Conservation (phyloP, 2,797 vertebrate genomes). For the Sarcophilus harrisii region DNA sequence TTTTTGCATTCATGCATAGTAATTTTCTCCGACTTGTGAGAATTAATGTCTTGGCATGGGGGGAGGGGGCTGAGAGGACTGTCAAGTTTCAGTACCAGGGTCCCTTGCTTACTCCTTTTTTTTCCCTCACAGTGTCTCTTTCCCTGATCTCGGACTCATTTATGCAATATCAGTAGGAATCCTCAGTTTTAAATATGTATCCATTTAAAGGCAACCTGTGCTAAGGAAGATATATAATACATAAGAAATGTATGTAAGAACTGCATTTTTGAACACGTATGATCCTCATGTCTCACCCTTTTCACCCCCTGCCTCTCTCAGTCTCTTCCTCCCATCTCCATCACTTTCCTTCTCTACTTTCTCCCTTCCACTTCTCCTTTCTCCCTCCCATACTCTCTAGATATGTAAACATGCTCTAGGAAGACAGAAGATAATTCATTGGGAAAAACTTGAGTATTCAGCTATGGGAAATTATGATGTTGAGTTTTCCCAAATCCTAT, state of each 20-base stretch:
- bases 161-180: conserved; percentile 83
- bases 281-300: not conserved
- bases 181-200: conserved; percentile 84
- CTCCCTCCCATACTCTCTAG: not conserved
- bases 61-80: conserved; percentile 84
- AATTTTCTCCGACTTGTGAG: conserved; percentile 99
- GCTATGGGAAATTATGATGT: not conserved
- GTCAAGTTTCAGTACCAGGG: conserved; percentile 87
- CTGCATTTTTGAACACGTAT: not conserved
- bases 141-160: conserved; percentile 87
- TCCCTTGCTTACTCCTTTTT: conserved; percentile 82
- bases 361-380: no score
- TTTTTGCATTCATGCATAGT: conserved; percentile 99
- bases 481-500: not conserved
- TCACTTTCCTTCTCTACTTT: no score
- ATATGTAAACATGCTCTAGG: conserved; percentile 10
- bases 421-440: not conserved
- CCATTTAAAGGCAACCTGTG: conserved; percentile 83
- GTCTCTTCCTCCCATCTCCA: not conserved
- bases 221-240: conserved; percentile 68
- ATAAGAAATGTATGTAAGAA: not conserved
- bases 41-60: conserved; percentile 98
- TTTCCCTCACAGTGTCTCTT: conserved; percentile 78
- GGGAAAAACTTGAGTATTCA: not conserved
- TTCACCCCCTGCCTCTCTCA: not conserved